Percentiles rank a stretch among this genome's conserved stretches.
Evolutionary conservation across 2,113 vertebrate genomes (phyloP).

Genomic region (Microtus montanus): DNA sequence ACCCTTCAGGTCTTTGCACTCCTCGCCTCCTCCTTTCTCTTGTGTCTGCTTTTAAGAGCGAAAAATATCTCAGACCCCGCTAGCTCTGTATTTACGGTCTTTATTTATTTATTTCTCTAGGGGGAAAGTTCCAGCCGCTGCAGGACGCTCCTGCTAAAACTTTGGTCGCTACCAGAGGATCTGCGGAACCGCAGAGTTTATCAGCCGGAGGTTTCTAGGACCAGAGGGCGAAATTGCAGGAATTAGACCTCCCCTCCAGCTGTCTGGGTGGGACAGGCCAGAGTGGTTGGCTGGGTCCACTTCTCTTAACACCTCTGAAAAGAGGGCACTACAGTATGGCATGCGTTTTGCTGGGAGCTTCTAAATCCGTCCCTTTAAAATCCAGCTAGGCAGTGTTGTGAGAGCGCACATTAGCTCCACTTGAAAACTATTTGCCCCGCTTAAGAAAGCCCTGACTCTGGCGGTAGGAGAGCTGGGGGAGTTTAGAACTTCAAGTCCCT

Average conservation of each 20-base stretch:
- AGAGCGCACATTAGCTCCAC: background rate
- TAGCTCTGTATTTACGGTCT: slow-evolving; percentile 70
- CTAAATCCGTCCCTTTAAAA: background rate
- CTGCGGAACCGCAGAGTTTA: background rate
- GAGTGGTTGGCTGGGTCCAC: background rate
- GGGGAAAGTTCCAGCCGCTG: slow-evolving; percentile 48
- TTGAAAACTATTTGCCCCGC: background rate
- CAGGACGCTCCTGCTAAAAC: background rate
- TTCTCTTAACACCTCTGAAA: background rate
- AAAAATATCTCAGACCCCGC: background rate
- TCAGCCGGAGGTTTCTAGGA: background rate
- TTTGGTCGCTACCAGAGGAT: background rate
- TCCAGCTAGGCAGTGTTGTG: background rate
- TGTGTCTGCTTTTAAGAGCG: background rate
- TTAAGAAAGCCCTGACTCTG: background rate
- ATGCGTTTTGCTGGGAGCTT: background rate
- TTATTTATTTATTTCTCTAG: slow-evolving; percentile 68
- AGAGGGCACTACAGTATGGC: background rate
- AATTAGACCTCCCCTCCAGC: background rate
- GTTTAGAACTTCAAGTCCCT: background rate
- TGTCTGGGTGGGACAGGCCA: background rate
- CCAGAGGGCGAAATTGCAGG: background rate
- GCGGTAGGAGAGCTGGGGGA: background rate
- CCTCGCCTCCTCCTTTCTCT: too few species aligned
- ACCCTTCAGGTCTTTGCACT: background rate